Base-by-base conservation (phyloP, 2,888 invertebrate species). In the Arge pagana region DNA sequence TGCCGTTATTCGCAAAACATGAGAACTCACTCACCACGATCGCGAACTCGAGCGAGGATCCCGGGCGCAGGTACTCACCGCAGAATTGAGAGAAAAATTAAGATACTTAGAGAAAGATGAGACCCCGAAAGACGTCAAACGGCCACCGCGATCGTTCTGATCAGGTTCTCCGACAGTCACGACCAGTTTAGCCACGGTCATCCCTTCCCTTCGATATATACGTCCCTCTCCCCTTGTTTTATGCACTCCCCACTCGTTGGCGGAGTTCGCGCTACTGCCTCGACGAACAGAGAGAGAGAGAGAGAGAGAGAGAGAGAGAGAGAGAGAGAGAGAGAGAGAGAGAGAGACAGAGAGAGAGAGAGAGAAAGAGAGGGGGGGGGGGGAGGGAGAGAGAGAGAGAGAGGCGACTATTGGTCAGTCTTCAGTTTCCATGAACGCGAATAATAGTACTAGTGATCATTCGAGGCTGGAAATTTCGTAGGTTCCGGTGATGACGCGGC, bases 161-260 rank as follows among this genome's bases (percentile, higher is more conserved):
- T n/a, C n/a, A n/a, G n/a, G n/a, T n/a, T n/a, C n/a, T n/a, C n/a
- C n/a, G n/a, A n/a, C 45, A 23, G 18, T 28, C 45, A 16, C 33
- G 23, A 31, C 23, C 33, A 13, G 45, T 45, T 33, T 45, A 35
- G 31, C 45, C 45, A 33, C 16, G 45, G 31, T 7, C 45, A 45
- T 45, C 45, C 45, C 33, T 35, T 45, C 45, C 35, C 45, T 24
- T 33, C 1, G 45, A 19, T 23, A 45, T 45, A 33, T 45, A 45
- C 24, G n/a, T 6, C 13, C 3, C 13, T 33, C 19, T 28, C 45
- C 45, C 45, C 45, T 33, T 3, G 8, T 13, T 13, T 21, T n/a
- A 26, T 40, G 16, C 40, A 8, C 16, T 26, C 3, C 11, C 24
- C 7, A 24, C 26, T 8, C 3, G n/a, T 4, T 26, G 24, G n/a